Conservation (phyloP, 2,113 vertebrate genomes). For the Phocoena phocoena region DNA sequence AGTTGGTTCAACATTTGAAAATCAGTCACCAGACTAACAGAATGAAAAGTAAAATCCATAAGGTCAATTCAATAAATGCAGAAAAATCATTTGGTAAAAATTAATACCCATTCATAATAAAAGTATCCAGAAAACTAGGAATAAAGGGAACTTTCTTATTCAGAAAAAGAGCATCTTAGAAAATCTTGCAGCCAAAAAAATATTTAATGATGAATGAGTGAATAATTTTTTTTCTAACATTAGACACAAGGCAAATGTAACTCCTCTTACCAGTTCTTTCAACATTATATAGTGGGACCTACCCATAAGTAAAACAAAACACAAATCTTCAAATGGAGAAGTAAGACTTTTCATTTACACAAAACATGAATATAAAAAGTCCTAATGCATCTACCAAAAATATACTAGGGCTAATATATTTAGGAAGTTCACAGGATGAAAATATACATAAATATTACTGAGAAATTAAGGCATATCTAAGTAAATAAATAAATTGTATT, state of each 20-base stretch:
- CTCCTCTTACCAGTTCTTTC: background rate
- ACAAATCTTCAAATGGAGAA: background rate
- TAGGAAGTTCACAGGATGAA: background rate
- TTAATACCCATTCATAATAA: background rate
- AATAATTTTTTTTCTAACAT: background rate
- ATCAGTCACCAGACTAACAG: background rate
- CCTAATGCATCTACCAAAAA: background rate
- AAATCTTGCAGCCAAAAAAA: background rate
- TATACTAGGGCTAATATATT: background rate
- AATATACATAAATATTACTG: background rate
- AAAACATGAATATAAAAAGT: background rate
- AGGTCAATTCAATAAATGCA: background rate
- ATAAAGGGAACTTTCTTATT: background rate
- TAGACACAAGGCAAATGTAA: background rate
- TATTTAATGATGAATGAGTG: background rate
- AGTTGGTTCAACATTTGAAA: background rate
- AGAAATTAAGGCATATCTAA: background rate
- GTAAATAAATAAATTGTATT: background rate
- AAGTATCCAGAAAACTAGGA: background rate
- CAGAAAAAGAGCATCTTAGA: background rate
- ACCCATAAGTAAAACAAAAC: background rate
- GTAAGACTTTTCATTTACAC: background rate
- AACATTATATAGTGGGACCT: background rate
- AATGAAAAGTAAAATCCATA: background rate
- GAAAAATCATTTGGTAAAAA: background rate